Evolutionary conservation across 2,113 vertebrate genomes (phyloP), one percentile per base, ranked within the genome.

Genomic region (Martes martes): DNA sequence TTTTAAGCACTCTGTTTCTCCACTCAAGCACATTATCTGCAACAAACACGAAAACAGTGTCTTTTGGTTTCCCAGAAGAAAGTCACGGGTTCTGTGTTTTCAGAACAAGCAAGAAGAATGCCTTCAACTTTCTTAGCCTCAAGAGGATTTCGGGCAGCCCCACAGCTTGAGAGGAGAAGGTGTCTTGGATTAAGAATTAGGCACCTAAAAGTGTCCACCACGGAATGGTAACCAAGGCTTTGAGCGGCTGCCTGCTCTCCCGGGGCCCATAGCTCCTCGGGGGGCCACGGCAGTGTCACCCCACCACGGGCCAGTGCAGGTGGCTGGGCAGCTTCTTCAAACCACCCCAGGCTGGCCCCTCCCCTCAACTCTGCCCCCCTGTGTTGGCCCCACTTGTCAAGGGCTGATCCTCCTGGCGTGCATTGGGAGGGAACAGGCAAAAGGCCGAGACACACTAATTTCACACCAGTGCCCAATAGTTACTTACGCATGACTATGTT

Each of bases 1-100:
- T 99, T 76, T 93, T 98, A 61, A 99, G 98, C 50, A 99, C 98
- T n/a, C 97, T 98, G 79, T 95, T 91, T 97, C 97, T 99, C 99
- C 99, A 99, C 89, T 98, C 97, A 88, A 99, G 98, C 28, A 97
- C 98, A 63, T 99, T 99, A 95, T 99, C 99, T 99, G 95, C 4
- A 98, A 98, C 39, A 97, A 69, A 73, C 1, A 13, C 2, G 19
- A 80, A 94, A 79, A 26, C 13, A 1, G 16, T 28, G 4, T 15
- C 26, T 87, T 67, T 89, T 50, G 9, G n/a, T 92, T 82, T 42
- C 36, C 21, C 10, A 1, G 33, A 39, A 55, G 24, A 94, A 91
- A 96, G 50, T 55, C 7, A 7, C 3, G n/a, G 16, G 79, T 92
- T 71, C 19, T 86, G 14, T 23, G 52, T 82, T 67, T 36, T 55